Conservation (phyloP, 2,113 vertebrate genomes). For the Tapirus terrestris region DNA sequence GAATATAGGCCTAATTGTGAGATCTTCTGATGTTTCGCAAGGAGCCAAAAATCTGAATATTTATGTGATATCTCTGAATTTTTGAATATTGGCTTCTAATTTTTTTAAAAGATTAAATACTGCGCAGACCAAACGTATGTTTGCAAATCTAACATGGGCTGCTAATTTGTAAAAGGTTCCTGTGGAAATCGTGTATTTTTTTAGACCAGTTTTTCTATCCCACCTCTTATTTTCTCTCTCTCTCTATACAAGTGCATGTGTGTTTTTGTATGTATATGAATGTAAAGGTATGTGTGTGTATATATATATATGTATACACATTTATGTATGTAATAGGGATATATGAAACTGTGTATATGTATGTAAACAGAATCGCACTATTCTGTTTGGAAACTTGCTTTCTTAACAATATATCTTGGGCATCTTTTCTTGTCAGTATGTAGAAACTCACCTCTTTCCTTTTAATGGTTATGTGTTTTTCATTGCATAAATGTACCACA, state of each 20-base stretch:
- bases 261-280: background rate
- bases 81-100: background rate
- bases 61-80: background rate
- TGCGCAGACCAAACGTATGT: background rate
- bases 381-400: background rate
- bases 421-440: background rate
- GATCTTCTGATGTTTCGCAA: background rate
- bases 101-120: background rate
- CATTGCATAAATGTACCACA: background rate
- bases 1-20: background rate
- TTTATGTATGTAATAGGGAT: background rate
- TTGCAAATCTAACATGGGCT: background rate
- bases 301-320: background rate
- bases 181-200: background rate
- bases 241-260: background rate
- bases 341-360: background rate
- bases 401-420: background rate
- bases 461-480: background rate
- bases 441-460: background rate
- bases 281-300: background rate
- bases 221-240: background rate
- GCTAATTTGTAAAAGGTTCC: background rate
- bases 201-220: background rate
- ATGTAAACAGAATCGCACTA: background rate
- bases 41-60: background rate